Conservation (phyloP, 2,797 vertebrate genomes). For the Masticophis lateralis region DNA sequence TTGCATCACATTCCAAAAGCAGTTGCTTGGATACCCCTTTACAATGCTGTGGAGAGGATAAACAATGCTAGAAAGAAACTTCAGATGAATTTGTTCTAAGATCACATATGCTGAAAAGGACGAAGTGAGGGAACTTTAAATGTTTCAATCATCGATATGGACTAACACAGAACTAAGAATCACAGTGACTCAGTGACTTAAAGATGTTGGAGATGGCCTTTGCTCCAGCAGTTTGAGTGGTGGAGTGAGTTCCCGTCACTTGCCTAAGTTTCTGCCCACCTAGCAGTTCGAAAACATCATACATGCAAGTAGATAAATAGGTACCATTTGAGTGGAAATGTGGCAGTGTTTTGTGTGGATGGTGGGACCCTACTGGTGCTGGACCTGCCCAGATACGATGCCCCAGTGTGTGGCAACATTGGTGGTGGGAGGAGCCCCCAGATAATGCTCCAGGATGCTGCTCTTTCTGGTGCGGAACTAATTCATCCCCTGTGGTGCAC, state of each 20-base stretch:
- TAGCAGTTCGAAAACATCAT: not conserved
- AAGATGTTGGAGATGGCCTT: not conserved
- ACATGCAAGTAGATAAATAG: not conserved
- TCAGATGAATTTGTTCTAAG: not conserved
- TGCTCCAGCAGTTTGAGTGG: not conserved
- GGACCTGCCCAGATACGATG: not conserved
- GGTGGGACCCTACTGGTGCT: not conserved
- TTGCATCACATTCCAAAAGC: not conserved
- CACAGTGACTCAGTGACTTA: not conserved
- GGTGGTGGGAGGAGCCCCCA: not conserved
- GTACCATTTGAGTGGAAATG: not conserved
- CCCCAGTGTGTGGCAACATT: not conserved
- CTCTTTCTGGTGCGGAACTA: not conserved
- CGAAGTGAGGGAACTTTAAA: not conserved
- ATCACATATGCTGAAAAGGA: not conserved
- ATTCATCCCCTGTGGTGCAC: not conserved
- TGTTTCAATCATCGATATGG: not conserved
- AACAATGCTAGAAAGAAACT: not conserved
- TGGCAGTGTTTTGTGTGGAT: not conserved
- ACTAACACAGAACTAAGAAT: not conserved
- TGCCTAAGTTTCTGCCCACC: not conserved
- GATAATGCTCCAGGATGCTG: not conserved
- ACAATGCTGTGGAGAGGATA: not conserved
- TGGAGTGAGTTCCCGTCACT: not conserved
- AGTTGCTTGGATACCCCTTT: not conserved